Evolutionary conservation across 2,113 vertebrate species (phyloP).

Genomic region (Bettongia penicillata): DNA sequence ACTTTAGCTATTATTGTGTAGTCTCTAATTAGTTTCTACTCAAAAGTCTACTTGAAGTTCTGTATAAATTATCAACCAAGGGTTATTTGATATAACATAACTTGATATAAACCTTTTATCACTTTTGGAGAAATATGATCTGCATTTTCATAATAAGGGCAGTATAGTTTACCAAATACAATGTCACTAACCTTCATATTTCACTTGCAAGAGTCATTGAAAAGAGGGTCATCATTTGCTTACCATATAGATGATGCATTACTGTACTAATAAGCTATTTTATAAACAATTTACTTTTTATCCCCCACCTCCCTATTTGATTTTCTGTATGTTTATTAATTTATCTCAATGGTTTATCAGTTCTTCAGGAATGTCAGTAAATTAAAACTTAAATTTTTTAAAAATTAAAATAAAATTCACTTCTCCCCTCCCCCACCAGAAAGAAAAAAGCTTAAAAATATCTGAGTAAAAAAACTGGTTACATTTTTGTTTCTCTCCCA

Average conservation of each 20-base stretch:
- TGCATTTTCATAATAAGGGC: constrained; percentile 18
- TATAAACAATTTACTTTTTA: too few relatives aligned
- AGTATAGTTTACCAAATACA: constrained; percentile 17
- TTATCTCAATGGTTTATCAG: background rate
- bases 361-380: background rate
- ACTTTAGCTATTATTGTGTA: background rate
- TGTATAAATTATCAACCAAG: background rate
- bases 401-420: too few relatives aligned
- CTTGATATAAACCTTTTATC: constrained; percentile 21
- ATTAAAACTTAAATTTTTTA: too few relatives aligned
- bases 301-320: background rate
- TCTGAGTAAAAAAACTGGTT: too few relatives aligned
- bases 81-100: background rate
- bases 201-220: too few relatives aligned
- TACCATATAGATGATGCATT: too few relatives aligned
- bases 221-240: too few relatives aligned
- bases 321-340: background rate
- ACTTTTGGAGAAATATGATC: background rate
- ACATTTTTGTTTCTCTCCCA: too few relatives aligned
- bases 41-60: background rate
- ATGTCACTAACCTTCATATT: too few relatives aligned
- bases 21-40: background rate
- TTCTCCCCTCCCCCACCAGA: too few relatives aligned
- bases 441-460: too few relatives aligned
- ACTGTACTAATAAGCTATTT: too few relatives aligned